Evolutionary conservation across 64 coral and sea anemone genomes (phyloP).

Genomic region (Cladopsammia gracilis): DNA sequence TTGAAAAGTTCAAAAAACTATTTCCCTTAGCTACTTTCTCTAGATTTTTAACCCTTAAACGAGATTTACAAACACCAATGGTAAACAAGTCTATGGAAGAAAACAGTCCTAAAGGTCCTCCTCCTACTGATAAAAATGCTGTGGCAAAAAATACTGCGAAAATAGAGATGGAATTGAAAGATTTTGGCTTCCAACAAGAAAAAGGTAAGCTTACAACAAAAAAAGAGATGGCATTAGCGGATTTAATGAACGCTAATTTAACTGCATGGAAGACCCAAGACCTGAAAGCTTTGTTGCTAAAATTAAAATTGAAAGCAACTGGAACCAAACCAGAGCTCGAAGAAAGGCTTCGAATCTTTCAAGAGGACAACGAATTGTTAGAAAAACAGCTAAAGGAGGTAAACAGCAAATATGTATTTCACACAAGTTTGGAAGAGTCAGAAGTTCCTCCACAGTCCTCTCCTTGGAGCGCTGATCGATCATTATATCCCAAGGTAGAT

Average conservation of each 20-base stretch:
- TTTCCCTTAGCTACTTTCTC: too few relatives aligned
- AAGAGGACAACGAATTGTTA: constrained; percentile 38
- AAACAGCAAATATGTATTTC: constrained; percentile 48
- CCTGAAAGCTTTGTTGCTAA: constrained; percentile 34
- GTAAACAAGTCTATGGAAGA: constrained; percentile 2
- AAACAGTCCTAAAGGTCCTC: neutral
- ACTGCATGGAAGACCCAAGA: constrained; percentile 48
- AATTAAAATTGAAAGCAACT: constrained; percentile 69
- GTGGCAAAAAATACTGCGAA: neutral
- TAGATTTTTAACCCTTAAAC: too few relatives aligned
- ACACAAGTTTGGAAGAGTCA: constrained; percentile 51
- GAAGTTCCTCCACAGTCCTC: constrained; percentile 34
- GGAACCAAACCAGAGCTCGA: constrained; percentile 61
- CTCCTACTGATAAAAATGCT: neutral
- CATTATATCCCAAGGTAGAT: constrained; percentile 62
- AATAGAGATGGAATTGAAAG: neutral
- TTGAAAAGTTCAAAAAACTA: too few relatives aligned
- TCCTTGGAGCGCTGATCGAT: constrained; percentile 55
- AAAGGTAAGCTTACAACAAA: neutral
- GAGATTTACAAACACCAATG: neutral
- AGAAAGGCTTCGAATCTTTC: constrained; percentile 30
- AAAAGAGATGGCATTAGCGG: neutral
- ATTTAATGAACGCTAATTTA: constrained; percentile 29
- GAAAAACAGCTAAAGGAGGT: constrained; percentile 47
- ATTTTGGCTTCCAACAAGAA: too few relatives aligned